Evolutionary conservation across 2,113 vertebrate species (phyloP), one percentile per base, ranked within the genome.

Genomic region (Calonectris borealis): DNA sequence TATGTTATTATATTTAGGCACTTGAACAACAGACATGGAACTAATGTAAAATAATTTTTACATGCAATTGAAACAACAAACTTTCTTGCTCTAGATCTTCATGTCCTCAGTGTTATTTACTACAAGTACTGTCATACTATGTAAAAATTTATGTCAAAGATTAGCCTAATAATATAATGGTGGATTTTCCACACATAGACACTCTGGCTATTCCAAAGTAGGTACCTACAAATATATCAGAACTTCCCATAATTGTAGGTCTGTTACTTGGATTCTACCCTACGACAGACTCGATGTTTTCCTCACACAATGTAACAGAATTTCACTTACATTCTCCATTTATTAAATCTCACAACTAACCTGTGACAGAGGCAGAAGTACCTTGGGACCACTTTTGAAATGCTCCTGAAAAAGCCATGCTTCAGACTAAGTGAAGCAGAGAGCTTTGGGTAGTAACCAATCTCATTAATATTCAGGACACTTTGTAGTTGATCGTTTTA

Each of bases 201-300:
- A 24, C 11, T 5, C 25, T 14, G 25, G 22, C 26, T 80, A 38
- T 68, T 92, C 32, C 58, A 48, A 76, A 90, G 31, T 9, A 83
- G 17, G 16, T 55, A 17, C 13, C 11, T 61, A 69, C 7, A 90
- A 19, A 7, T 24, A 31, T 6, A 90, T 16, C 16, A n/a, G 58
- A 36, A 68, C 29, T 42, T 83, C 29, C 22, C 2, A 1, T 26
- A 79, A 34, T 10, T 83, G 2, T 18, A 38, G 4, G 29, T 60
- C 32, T 70, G 7, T 49, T 60, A 64, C 8, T 60, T 72, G 32
- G 10, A 80, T 32, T 88, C 19, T 29, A 19, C 32, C 44, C 22
- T 20, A 16, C 1, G 4, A 49, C 18, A 51, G 46, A 31, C 19
- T 54, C 4, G 0, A 7, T 6, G 1, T 9, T 77, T 73, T 65